Percentiles rank a stretch among this genome's conserved stretches.
Conservation (phyloP, 2,113 vertebrate genomes). For the Leptocoma aspasia region DNA sequence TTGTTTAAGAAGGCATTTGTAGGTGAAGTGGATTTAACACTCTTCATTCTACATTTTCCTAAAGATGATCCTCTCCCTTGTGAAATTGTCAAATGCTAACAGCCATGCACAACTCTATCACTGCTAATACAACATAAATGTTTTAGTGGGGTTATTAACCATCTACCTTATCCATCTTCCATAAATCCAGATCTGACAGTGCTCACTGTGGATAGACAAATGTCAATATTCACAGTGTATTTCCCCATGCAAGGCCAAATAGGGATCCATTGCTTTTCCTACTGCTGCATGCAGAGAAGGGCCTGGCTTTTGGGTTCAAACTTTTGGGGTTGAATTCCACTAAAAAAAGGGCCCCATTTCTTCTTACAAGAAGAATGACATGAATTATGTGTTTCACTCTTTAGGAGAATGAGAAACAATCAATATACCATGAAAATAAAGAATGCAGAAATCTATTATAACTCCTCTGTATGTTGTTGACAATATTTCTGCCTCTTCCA, state of each 20-base stretch:
- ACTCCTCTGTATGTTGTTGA: background rate
- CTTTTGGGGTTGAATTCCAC: background rate
- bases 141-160: background rate
- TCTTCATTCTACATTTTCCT: background rate
- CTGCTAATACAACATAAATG: background rate
- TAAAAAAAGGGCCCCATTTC: background rate
- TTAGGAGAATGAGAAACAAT: background rate
- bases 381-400: background rate
- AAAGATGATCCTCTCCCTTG: background rate
- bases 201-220: background rate
- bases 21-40: background rate
- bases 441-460: background rate
- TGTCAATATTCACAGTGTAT: background rate
- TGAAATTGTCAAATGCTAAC: background rate
- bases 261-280: background rate
- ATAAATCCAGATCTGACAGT: background rate
- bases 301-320: background rate
- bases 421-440: background rate
- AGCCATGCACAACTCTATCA: background rate
- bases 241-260: background rate
- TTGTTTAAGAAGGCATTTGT: background rate
- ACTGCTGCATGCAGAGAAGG: background rate
- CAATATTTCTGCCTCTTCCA: background rate
- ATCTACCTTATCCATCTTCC: background rate
- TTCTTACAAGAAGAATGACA: background rate